Evolutionary conservation across 2,888 invertebrate species (phyloP).

Genomic region (Mimas tiliae): DNA sequence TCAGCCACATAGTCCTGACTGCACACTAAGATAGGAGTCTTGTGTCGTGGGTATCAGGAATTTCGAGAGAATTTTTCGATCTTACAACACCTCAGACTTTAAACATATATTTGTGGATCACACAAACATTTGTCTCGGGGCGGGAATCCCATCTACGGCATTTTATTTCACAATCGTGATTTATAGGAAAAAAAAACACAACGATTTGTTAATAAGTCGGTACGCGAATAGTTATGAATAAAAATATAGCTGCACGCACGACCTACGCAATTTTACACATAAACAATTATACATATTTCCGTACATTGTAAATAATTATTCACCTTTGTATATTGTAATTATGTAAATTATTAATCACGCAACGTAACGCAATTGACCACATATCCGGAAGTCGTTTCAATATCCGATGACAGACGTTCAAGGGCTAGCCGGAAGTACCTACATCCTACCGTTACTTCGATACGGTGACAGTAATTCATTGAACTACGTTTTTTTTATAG

Average conservation of each 20-base stretch:
- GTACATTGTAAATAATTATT: neutral
- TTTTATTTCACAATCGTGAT: too few relatives aligned
- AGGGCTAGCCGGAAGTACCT: conserved; percentile 27
- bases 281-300: neutral
- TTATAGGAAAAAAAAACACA: too few relatives aligned
- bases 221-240: neutral
- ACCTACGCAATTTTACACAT: neutral
- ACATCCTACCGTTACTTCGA: conserved; percentile 8
- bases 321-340: neutral
- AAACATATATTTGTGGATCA: too few relatives aligned
- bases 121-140: too few relatives aligned
- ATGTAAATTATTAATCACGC: conserved; percentile 10
- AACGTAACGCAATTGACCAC: conserved; percentile 14
- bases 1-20: too few relatives aligned
- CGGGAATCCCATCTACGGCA: too few relatives aligned
- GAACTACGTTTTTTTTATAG: too few relatives aligned
- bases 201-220: too few relatives aligned
- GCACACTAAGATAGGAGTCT: too few relatives aligned
- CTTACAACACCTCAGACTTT: too few relatives aligned
- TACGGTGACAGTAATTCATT: conserved; percentile 18
- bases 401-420: conserved; percentile 16
- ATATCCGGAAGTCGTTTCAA: conserved; percentile 22
- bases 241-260: neutral
- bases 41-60: too few relatives aligned
- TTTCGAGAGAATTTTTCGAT: too few relatives aligned